Base-by-base conservation (phyloP, 2,888 invertebrate genomes). In the Pandemis heparana region DNA sequence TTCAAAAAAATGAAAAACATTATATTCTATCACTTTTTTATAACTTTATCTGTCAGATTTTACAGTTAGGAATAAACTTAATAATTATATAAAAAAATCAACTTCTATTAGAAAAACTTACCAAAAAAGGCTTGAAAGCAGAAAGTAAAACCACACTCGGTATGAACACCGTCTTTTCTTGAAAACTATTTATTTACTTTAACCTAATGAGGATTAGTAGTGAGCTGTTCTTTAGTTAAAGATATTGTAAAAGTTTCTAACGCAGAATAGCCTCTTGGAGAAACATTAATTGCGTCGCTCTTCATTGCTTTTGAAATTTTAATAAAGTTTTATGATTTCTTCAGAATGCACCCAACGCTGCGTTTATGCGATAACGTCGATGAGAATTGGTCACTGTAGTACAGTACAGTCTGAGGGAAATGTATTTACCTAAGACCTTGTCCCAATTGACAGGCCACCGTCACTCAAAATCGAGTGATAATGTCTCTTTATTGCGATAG, bases 301-400 rank as follows among this genome's bases (percentile, higher is more conserved):
- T 73, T 88, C 87, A 87, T 84, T 85, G 85, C 84, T 87, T 87
- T 88, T 86, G 84, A 88, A 88, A 86, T 91, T 90, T 90, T 89
- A 91, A 91, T 91, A 90, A 89, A 89, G 85, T 91, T 92, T 92
- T 91, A 92, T 89, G 89, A 89, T 90, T 91, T 88, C 88, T 88
- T 88, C 86, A 85, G 85, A 92, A 90, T 87, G 88, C 88, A 85
- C 84, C 83, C 85, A 87, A 86, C 91, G 90, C 90, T 88, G 86
- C 84, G 80, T 65, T 74, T 74, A 65, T 88, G 83, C 83, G 87
- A 83, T 84, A 10, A 0, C 64, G 32, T 67, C 18, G 10, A 2
- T 46, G 59, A 43, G 77, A n/a, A 83, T 83, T 88, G 89, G 85
- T 76, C 68, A 69, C 64, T 68, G 23, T 12, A 43, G 10, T 9